Evolutionary conservation across 2,888 invertebrate genomes (phyloP).

Genomic region (Coelogynopora nodosa): DNA sequence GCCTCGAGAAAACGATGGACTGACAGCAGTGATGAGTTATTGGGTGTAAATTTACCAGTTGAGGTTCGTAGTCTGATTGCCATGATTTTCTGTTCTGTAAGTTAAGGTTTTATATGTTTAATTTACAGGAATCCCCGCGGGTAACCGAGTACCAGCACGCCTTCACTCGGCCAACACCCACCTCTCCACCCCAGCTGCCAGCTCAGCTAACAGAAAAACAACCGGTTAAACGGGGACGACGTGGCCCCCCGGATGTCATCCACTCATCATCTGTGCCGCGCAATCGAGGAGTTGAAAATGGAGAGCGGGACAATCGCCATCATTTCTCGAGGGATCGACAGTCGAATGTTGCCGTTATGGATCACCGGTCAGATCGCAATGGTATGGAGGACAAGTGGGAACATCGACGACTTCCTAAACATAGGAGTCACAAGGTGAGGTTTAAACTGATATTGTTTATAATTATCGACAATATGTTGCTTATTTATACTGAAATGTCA

Average conservation of each 20-base stretch:
- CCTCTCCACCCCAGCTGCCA: neutral
- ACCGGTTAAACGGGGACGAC: no score
- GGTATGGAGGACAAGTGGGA: neutral
- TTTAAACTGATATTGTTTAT: no score
- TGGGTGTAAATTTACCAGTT: no score
- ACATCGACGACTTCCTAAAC: neutral
- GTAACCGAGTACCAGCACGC: slow-evolving; percentile 5
- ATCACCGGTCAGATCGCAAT: neutral
- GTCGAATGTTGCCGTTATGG: neutral
- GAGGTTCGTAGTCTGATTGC: no score
- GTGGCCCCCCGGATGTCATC: no score
- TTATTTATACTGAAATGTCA: no score
- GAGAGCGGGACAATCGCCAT: neutral
- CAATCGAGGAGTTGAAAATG: neutral
- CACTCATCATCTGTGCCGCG: neutral
- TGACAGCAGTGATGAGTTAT: no score
- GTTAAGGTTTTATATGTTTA: no score
- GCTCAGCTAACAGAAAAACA: no score
- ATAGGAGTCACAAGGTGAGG: neutral
- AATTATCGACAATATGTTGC: no score
- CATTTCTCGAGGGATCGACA: neutral
- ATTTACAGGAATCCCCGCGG: neutral
- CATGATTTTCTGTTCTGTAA: no score
- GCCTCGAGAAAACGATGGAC: neutral
- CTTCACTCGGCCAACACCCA: neutral